Percentiles rank a stretch among this genome's conserved stretches.
Evolutionary conservation across 2,113 vertebrate species (phyloP).

Genomic region (Stegastes partitus): DNA sequence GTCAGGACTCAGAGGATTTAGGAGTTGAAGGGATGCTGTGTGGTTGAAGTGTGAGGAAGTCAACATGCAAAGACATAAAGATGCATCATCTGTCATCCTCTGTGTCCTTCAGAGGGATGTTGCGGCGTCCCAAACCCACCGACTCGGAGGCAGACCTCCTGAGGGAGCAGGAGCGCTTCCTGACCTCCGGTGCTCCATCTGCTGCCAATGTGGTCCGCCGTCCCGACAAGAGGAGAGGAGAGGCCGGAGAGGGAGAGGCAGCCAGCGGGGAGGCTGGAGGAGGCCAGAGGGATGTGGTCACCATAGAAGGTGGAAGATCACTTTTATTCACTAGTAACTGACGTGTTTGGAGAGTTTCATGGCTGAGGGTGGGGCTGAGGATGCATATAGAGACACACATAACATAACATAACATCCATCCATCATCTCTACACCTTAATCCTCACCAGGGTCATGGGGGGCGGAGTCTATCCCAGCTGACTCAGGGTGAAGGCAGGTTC

Average conservation of each 20-base stretch:
- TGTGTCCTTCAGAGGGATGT: conserved; percentile 82
- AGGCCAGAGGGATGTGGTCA: conserved; percentile 89
- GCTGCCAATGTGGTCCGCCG: conserved; percentile 89
- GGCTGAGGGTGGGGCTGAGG: no score
- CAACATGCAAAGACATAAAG: background rate
- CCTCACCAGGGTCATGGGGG: no score
- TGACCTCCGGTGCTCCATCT: conserved; percentile 85
- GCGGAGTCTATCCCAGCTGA: no score
- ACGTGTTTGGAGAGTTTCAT: no score
- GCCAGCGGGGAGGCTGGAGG: background rate
- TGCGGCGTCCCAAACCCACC: conserved; percentile 91
- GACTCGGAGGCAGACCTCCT: conserved; percentile 94
- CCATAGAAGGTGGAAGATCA: conserved; percentile 85
- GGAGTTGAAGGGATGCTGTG: no score
- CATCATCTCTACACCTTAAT: no score
- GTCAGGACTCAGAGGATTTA: no score
- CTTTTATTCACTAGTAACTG: no score
- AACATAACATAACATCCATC: no score
- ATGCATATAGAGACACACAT: no score
- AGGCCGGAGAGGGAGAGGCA: conserved; percentile 48
- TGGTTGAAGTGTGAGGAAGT: background rate
- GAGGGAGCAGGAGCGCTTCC: conserved; percentile 90
- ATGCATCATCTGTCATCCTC: background rate
- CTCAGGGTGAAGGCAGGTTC: no score
- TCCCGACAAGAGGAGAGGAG: conserved; percentile 89